These are phyloP conservation scores for Tarsius wallacei DNA, from an alignment of 2,797 vertebrate species.

Conservation along the genomic window DNA sequence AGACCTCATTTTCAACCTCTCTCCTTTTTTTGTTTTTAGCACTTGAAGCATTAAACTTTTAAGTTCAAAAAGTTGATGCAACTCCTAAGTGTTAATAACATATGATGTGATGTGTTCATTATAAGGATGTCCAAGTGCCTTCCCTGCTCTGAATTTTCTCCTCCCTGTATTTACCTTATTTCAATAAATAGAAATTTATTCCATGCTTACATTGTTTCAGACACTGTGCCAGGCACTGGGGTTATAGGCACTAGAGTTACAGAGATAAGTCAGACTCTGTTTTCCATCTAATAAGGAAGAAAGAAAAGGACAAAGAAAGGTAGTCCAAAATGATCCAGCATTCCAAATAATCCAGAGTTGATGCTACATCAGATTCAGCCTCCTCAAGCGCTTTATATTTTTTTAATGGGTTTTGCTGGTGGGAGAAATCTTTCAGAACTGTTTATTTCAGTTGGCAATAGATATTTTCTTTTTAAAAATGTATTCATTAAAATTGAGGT, in stretches of 20 bases:
- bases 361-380: not conserved
- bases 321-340: constrained; percentile 39
- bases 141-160: not conserved
- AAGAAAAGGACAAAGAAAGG: not conserved
- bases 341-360: not conserved
- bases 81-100: not conserved
- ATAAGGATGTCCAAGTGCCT: not conserved
- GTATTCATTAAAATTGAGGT: constrained; percentile 76
- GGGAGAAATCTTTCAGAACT: not conserved
- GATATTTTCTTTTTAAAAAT: constrained; percentile 76
- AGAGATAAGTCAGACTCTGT: not conserved
- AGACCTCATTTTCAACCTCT: not conserved
- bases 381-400: not conserved
- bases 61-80: not conserved
- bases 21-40: not conserved
- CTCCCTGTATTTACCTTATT: not conserved
- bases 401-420: not conserved
- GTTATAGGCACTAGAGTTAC: not conserved
- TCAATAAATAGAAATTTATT: not conserved
- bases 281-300: not conserved
- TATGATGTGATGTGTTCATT: not conserved
- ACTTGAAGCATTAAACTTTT: not conserved
- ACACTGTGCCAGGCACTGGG: too few species aligned
- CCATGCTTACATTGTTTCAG: constrained; percentile 2
- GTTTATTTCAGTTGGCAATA: constrained; percentile 59